phyloP scores from a whole-genome alignment of 2,888 invertebrate species.

The Eumacrocentrus americanus region DNA sequence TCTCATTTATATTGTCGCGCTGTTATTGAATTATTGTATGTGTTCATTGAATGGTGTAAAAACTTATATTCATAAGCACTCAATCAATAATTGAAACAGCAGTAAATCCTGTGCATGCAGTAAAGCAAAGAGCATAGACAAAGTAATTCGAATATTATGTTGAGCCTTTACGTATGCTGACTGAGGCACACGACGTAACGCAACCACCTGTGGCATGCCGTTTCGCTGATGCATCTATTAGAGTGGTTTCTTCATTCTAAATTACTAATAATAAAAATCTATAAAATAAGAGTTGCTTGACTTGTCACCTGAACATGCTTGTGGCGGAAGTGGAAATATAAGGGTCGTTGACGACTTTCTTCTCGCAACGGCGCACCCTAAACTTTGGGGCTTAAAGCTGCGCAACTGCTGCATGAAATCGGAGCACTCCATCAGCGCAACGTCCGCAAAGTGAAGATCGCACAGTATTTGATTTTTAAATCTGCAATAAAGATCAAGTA shows the following conservation, averaged over 20 bases:
- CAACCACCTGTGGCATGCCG: conserved; percentile 38
- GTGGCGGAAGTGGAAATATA: conserved; percentile 91
- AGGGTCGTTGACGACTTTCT: conserved; percentile 93
- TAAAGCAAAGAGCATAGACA: not conserved
- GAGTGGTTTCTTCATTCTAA: too few species aligned
- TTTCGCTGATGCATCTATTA: too few species aligned
- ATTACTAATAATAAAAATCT: too few species aligned
- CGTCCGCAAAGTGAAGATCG: conserved; percentile 96
- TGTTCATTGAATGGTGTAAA: not conserved
- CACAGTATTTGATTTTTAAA: conserved; percentile 92
- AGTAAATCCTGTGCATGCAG: too few species aligned
- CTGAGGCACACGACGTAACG: not conserved
- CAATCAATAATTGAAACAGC: not conserved
- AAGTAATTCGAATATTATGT: too few species aligned
- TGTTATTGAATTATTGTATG: not conserved
- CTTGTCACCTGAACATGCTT: conserved; percentile 89
- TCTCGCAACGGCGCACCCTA: conserved; percentile 93
- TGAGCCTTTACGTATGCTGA: too few species aligned
- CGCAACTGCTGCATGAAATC: conserved; percentile 97
- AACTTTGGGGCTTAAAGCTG: conserved; percentile 93
- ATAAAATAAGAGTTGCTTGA: too few species aligned
- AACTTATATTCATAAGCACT: not conserved
- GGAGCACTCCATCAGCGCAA: conserved; percentile 95
- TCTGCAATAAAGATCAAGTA: too few species aligned
- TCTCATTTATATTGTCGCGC: conserved; percentile 2